phyloP scores from a whole-genome alignment of 2,797 vertebrate genomes.

The Scyliorhinus canicula region DNA sequence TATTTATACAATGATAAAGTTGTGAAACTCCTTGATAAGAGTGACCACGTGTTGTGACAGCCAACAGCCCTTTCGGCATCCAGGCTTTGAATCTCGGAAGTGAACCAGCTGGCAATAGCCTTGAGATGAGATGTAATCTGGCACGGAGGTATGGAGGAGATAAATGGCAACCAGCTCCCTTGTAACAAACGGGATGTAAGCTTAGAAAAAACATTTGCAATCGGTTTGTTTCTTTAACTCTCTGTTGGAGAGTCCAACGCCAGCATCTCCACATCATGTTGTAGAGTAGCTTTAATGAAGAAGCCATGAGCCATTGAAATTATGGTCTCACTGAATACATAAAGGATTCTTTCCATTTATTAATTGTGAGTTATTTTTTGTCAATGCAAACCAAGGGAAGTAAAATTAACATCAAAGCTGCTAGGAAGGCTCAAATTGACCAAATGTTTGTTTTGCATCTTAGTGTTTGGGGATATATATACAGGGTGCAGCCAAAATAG shows the following conservation, averaged over 20 bases:
- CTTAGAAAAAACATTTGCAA: background rate
- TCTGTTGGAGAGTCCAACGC: no score
- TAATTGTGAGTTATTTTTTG: background rate
- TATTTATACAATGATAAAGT: constrained; percentile 39
- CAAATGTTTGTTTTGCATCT: background rate
- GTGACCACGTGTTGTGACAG: constrained; percentile 29
- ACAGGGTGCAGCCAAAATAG: background rate
- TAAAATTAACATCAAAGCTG: background rate
- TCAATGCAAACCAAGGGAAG: background rate
- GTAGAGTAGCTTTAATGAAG: background rate
- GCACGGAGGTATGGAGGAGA: constrained; percentile 28
- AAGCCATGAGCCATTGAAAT: background rate
- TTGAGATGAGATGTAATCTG: constrained; percentile 34
- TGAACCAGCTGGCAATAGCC: constrained; percentile 34
- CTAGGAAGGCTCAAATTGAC: background rate
- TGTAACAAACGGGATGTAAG: background rate
- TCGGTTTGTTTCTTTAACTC: background rate
- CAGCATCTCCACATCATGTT: no score
- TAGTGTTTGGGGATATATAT: background rate
- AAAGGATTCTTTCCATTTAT: background rate
- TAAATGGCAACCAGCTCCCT: constrained; percentile 11
- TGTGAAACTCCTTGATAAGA: constrained; percentile 38
- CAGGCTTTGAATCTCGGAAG: constrained; percentile 27
- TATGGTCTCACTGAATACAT: no score
- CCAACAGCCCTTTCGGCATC: constrained; percentile 32